These are phyloP conservation scores for Apogon talboti DNA, from an alignment of 2,797 vertebrate species.

Conservation along the genomic window DNA sequence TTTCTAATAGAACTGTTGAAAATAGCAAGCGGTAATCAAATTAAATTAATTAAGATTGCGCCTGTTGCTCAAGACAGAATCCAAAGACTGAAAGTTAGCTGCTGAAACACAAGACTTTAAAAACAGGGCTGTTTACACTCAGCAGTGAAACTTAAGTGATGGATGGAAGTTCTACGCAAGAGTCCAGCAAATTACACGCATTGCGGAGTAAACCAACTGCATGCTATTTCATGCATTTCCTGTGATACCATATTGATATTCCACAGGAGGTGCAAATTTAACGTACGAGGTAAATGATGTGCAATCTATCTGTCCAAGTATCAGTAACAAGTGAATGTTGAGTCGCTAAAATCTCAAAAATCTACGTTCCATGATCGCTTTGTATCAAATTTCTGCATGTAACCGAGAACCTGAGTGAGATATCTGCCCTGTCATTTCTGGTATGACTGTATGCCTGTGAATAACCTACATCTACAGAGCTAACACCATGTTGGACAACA, in stretches of 20 bases:
- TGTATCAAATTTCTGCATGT: conserved; percentile 29
- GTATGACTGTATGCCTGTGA: conserved; percentile 1
- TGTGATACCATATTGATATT: too few species aligned
- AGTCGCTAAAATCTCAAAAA: conserved; percentile 64
- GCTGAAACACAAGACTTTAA: conserved; percentile 8
- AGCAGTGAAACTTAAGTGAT: conserved; percentile 33
- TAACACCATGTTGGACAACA: conserved; percentile 44
- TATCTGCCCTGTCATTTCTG: conserved; percentile 14
- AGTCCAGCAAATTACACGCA: too few species aligned
- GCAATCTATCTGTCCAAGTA: conserved; percentile 4
- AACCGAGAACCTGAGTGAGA: conserved; percentile 35
- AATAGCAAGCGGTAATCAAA: conserved; percentile 86
- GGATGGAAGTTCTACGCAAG: background rate
- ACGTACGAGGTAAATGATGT: too few species aligned
- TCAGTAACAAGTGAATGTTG: conserved; percentile 41
- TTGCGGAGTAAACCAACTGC: too few species aligned
- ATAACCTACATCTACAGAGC: conserved; percentile 12
- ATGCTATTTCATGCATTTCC: too few species aligned
- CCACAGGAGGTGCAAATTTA: too few species aligned
- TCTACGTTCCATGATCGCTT: conserved; percentile 32
- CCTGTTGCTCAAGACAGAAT: conserved; percentile 57
- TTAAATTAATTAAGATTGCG: conserved; percentile 84
- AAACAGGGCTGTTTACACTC: conserved; percentile 5
- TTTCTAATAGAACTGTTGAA: conserved; percentile 84
- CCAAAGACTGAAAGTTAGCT: conserved; percentile 19